These are phyloP conservation scores for Xanthia icteritia DNA, from an alignment of 2,888 invertebrate genomes.

Conservation along the genomic window DNA sequence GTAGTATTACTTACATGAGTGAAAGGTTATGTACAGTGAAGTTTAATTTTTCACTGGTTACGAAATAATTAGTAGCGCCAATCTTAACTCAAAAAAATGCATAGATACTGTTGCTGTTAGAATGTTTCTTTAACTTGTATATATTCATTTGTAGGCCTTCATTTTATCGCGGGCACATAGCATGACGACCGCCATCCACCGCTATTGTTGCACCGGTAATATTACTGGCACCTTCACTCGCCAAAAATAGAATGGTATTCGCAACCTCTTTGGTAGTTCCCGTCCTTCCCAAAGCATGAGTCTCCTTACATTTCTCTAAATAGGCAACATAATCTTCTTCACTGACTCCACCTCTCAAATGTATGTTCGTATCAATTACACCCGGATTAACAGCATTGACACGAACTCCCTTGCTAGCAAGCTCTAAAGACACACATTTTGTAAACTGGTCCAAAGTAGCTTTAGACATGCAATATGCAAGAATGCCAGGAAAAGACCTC, in stretches of 20 bases:
- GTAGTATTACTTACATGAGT: not conserved
- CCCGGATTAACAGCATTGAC: slow-evolving; percentile 97
- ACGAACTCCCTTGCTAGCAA: slow-evolving; percentile 93
- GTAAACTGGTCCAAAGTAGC: slow-evolving; percentile 97
- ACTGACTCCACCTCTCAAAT: slow-evolving; percentile 91
- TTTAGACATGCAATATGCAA: slow-evolving; percentile 97
- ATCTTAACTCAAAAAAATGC: not conserved
- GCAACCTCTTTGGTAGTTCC: slow-evolving; percentile 96
- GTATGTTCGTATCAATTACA: slow-evolving; percentile 94
- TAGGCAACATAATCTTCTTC: slow-evolving; percentile 94
- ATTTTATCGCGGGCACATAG: slow-evolving; percentile 94
- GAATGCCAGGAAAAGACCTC: slow-evolving; percentile 94
- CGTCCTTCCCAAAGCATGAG: slow-evolving; percentile 96
- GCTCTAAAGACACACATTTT: slow-evolving; percentile 94
- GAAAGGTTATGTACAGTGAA: not conserved
- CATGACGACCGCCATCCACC: slow-evolving; percentile 96
- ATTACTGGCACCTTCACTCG: slow-evolving; percentile 95
- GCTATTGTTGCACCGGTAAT: slow-evolving; percentile 95
- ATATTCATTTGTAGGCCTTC: not conserved
- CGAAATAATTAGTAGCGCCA: not conserved
- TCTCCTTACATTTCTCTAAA: slow-evolving; percentile 94
- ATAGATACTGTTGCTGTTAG: not conserved
- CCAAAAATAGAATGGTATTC: slow-evolving; percentile 96
- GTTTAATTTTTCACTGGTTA: not conserved
- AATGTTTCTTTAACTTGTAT: not conserved